Percentiles rank a stretch among this genome's conserved stretches.
These are phyloP conservation scores for Biston betularia DNA, from an alignment of 2,888 invertebrate genomes.

Conservation along the genomic window DNA sequence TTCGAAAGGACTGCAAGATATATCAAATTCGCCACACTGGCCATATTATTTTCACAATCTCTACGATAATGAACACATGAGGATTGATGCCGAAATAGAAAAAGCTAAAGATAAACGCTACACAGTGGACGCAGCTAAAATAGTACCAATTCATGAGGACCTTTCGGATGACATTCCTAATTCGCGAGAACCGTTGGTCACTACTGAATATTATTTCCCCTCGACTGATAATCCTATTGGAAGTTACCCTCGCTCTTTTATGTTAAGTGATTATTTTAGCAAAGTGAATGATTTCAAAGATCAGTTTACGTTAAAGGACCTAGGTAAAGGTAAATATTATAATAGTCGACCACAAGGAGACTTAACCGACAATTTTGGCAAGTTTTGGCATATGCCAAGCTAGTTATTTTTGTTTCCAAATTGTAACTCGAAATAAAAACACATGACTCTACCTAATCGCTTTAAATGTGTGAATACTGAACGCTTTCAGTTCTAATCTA, in stretches of 20 bases:
- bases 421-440: no score
- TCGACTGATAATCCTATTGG: constrained; percentile 68
- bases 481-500: no score
- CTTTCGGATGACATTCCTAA: constrained; percentile 58
- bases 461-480: no score
- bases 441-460: no score
- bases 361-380: constrained; percentile 38
- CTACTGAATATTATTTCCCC: constrained; percentile 39
- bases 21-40: constrained; percentile 48
- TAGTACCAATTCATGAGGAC: constrained; percentile 73
- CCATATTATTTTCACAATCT: constrained; percentile 68
- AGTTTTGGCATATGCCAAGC: background rate
- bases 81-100: constrained; percentile 55
- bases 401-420: background rate
- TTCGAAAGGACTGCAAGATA: constrained; percentile 58
- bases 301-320: constrained; percentile 65
- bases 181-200: constrained; percentile 37
- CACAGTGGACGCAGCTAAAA: constrained; percentile 46
- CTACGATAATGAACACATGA: constrained; percentile 65
- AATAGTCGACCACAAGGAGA: constrained; percentile 51
- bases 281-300: constrained; percentile 62
- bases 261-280: constrained; percentile 69
- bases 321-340: constrained; percentile 66
- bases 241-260: constrained; percentile 67
- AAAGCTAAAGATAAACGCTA: constrained; percentile 74